Base-by-base conservation (phyloP, 1,140 invertebrate genomes). In the Epicauta chinensis region DNA sequence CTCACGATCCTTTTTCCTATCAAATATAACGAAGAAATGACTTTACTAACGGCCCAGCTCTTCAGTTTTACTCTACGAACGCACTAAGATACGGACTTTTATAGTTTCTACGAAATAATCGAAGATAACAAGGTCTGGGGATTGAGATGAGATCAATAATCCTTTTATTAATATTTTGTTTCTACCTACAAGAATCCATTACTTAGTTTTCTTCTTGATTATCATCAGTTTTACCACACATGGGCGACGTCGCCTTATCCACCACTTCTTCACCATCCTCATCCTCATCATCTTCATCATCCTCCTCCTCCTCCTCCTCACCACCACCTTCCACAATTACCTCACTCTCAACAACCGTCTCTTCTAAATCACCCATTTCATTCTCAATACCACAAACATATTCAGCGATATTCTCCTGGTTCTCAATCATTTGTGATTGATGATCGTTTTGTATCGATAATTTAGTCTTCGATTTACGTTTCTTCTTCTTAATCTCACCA, bases 181-280 rank as follows among this genome's bases (percentile, higher is more conserved):
- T n/a, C n/a, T n/a, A n/a, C n/a, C n/a, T n/a, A n/a, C n/a, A n/a
- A n/a, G n/a, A n/a, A n/a, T n/a, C n/a, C n/a, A n/a, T n/a, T n/a
- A n/a, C n/a, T n/a, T n/a, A n/a, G n/a, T n/a, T n/a, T n/a, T n/a
- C n/a, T 23, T 23, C 23, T 5, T 23, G 4, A 5, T 23, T 23
- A 23, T 23, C 7, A 7, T 23, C 23, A 23, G 7, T 23, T 23
- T 23, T 23, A 23, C 4, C 23, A 7, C 4, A 23, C 23, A 64
- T 57, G 4, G 65, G 63, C 9, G 65, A 67, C 10, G 65, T 67
- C 17, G 65, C 65, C 48, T 68, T 65, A 56, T 65, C 63, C 14
- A 32, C 48, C 15, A 2, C 47, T 43, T 46, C 50, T 5, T 46
- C 53, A 15, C 15, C 31, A 37, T 29, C 53, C 6, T 29, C 37